Percentiles rank a stretch among this genome's conserved stretches.
Conservation (phyloP, 2,113 vertebrate genomes). For the Cichladusa arquata region DNA sequence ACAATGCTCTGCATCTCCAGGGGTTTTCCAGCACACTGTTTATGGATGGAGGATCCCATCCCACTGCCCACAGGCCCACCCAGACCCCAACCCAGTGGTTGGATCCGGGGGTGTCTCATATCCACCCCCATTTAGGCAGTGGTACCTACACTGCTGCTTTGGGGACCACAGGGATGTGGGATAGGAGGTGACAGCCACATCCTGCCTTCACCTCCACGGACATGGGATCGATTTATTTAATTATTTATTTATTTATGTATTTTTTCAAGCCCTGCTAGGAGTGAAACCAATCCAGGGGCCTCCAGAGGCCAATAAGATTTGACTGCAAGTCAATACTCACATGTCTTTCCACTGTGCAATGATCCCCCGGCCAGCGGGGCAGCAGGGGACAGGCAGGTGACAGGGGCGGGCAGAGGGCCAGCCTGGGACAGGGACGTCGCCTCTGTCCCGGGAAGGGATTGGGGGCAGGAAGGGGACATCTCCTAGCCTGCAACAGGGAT, state of each 20-base stretch:
- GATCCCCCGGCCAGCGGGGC: background rate
- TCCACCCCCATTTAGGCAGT: background rate
- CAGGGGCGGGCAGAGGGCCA: background rate
- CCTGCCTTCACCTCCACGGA: background rate
- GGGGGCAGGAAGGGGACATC: background rate
- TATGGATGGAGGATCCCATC: background rate
- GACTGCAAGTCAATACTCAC: slow-evolving; percentile 41
- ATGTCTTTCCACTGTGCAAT: slow-evolving; percentile 27
- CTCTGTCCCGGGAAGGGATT: background rate
- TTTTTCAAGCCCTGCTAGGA: slow-evolving; percentile 1
- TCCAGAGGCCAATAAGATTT: slow-evolving; percentile 29
- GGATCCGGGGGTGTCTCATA: background rate
- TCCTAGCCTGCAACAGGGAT: background rate
- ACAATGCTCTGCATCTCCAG: too few species aligned
- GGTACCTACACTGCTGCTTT: background rate
- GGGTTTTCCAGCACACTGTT: background rate
- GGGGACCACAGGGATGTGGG: background rate
- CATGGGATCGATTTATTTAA: background rate
- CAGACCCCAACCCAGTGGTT: accelerated
- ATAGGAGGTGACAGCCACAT: accelerated
- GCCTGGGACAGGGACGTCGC: background rate
- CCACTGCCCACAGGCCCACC: background rate
- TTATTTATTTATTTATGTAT: background rate
- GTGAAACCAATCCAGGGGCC: slow-evolving; percentile 44
- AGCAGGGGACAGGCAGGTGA: background rate